phyloP scores from a whole-genome alignment of 1,140 invertebrate genomes.

The Cyrtorhinus lividipennis region DNA sequence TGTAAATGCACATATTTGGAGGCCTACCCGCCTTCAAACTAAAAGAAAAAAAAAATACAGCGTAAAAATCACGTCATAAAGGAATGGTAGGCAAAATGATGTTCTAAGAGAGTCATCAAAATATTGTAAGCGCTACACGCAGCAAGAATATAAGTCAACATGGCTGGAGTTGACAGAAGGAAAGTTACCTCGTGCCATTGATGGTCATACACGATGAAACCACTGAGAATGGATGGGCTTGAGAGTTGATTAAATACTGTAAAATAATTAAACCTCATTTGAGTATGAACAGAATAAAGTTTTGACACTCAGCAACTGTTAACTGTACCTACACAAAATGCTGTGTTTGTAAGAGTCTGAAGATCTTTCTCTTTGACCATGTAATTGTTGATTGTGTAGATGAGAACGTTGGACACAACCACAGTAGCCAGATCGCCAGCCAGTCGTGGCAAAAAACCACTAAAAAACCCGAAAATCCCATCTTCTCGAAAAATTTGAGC shows the following conservation, averaged over 20 bases:
- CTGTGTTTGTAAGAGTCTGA: background rate
- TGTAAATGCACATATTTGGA: background rate
- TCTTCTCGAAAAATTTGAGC: conserved; percentile 64
- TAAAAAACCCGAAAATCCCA: conserved; percentile 69
- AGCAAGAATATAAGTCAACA: too few species aligned
- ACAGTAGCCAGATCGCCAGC: conserved; percentile 61
- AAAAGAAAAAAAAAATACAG: background rate
- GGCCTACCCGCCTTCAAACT: background rate
- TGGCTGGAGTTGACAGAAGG: too few species aligned
- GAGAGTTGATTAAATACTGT: conserved; percentile 54
- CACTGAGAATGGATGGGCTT: conserved; percentile 75
- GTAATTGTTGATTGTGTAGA: conserved; percentile 64
- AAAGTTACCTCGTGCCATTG: conserved; percentile 45
- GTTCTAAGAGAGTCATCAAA: too few species aligned
- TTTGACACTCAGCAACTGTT: too few species aligned
- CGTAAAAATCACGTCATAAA: too few species aligned
- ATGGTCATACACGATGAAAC: conserved; percentile 78
- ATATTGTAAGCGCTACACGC: too few species aligned
- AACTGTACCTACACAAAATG: background rate
- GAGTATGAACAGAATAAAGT: background rate
- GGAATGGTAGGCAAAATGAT: too few species aligned
- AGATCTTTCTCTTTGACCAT: conserved; percentile 29
- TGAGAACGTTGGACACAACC: conserved; percentile 50
- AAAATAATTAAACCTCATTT: conserved; percentile 26
- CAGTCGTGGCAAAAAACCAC: conserved; percentile 64